Percentiles rank a stretch among this genome's conserved stretches.
These are phyloP conservation scores for Euborellia annulipes DNA, from an alignment of 1,140 invertebrate genomes.

Conservation along the genomic window DNA sequence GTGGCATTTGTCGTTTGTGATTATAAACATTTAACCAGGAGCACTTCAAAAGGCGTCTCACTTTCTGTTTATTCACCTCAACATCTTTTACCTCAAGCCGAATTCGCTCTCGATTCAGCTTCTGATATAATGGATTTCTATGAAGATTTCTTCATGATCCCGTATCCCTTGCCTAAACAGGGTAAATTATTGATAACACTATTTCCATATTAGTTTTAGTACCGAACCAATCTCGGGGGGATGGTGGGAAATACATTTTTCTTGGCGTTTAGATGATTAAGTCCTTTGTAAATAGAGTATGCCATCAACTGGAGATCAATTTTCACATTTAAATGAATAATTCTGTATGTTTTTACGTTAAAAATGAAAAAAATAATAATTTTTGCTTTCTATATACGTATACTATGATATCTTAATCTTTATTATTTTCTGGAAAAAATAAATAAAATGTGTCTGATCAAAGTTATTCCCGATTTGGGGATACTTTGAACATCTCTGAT, in stretches of 20 bases:
- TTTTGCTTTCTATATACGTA: background rate
- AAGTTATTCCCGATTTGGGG: too few species aligned
- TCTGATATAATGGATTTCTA: conserved; percentile 64
- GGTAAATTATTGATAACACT: conserved; percentile 28
- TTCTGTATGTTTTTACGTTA: background rate
- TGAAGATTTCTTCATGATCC: conserved; percentile 68
- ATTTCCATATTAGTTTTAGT: too few species aligned
- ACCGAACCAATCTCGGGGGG: too few species aligned
- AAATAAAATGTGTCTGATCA: too few species aligned
- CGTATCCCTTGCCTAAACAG: conserved; percentile 68
- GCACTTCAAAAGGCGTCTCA: conserved; percentile 42
- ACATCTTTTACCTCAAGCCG: conserved; percentile 58
- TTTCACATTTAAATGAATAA: background rate
- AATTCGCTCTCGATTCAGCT: conserved; percentile 63
- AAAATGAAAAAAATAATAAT: background rate
- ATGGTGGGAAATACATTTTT: too few species aligned
- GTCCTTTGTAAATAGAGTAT: too few species aligned
- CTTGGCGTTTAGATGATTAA: too few species aligned
- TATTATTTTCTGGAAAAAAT: conserved; percentile 6
- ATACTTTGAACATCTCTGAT: too few species aligned
- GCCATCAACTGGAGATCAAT: background rate
- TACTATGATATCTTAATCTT: background rate
- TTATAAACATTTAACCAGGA: conserved; percentile 46
- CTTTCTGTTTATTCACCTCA: conserved; percentile 68
- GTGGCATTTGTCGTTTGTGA: conserved; percentile 76